Evolutionary conservation across 2,888 invertebrate species (phyloP), one percentile per base, ranked within the genome.

Genomic region (Meliscaeva auricollis): DNA sequence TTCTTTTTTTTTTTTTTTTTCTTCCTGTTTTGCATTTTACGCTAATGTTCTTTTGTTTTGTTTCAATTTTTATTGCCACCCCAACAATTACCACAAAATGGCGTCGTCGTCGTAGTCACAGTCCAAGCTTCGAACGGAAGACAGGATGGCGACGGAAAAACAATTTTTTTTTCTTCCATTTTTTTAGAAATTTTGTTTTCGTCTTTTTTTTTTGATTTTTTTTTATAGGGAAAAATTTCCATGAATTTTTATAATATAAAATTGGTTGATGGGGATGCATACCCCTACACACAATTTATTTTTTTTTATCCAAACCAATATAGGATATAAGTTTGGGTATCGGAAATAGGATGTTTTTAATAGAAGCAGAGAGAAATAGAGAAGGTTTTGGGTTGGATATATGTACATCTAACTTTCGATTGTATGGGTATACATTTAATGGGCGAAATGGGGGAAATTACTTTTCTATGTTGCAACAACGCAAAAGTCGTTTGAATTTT

Each of bases 1-100:
- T n/a, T 11, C 35, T 30, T 41, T 30, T 48, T 22, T 54, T 58
- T 26, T 68, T 52, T 30, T 46, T 20, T 50, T 11, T 72, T 50
- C 22, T 17, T 50, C 35, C 56, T 46, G 26, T 46, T 52, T 62
- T 58, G 17, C 58, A 68, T 83, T 83, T 78, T 84, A 79, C 80
- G 80, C 72, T 84, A 80, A 85, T 85, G 76, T 76, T 48, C 72
- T 85, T 72, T 80, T 84, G 84, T 84, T 80, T 85, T 80, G 80
- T 76, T 85, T 85, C 75, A 70, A 76, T 83, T 84, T 79, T 84
- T 76, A 80, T 75, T 76, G 62, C 84, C 38, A 58, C 54, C 64
- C 75, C 74, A 38, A 41, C 17, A 56, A 56, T 50, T 46, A 48
- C 32, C 68, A 68, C 69, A 69, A 44, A 66, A 66, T 54, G 54